A percentile compares a stretch with the other conserved stretches of the same genome.
phyloP scores from a whole-genome alignment of 30 jellyfish, hydroid and myxozoan genomes.

The Aurelia coerulea region DNA sequence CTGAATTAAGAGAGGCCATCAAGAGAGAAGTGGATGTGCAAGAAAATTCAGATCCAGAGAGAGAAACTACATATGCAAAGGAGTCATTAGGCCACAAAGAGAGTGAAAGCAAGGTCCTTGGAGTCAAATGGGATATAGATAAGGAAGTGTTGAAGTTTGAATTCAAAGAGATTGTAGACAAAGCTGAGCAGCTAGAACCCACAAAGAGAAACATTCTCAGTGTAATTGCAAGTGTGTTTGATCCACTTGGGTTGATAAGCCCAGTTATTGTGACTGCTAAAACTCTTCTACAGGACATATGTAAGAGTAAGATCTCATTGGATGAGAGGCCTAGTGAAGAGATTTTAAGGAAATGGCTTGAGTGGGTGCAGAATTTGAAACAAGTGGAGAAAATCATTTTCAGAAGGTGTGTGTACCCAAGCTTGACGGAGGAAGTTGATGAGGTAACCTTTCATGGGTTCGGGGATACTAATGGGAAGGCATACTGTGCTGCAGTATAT shows the following conservation, averaged over 20 bases:
- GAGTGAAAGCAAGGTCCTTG: background rate
- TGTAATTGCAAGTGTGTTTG: background rate
- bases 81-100: background rate
- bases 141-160: background rate
- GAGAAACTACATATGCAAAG: background rate
- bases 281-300: constrained; percentile 29
- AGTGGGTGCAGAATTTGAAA: background rate
- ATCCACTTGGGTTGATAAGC: constrained; percentile 16
- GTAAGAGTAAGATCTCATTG: constrained; percentile 28
- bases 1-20: no score
- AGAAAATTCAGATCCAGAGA: no score
- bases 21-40: no score
- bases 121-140: background rate
- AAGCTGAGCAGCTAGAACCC: background rate
- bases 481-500: constrained; percentile 16
- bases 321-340: constrained; percentile 26
- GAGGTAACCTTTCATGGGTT: constrained; percentile 7
- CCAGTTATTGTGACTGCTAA: constrained; percentile 33
- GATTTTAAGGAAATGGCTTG: background rate
- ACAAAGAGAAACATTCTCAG: background rate
- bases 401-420: background rate
- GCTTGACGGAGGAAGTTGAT: background rate
- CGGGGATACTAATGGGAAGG: constrained; percentile 6
- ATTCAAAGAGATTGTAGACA: background rate
- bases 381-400: background rate